Percentiles rank a stretch among this genome's conserved stretches.
These are phyloP conservation scores for Schlechtendalia chinensis DNA, from an alignment of 1,140 invertebrate species.

Conservation along the genomic window DNA sequence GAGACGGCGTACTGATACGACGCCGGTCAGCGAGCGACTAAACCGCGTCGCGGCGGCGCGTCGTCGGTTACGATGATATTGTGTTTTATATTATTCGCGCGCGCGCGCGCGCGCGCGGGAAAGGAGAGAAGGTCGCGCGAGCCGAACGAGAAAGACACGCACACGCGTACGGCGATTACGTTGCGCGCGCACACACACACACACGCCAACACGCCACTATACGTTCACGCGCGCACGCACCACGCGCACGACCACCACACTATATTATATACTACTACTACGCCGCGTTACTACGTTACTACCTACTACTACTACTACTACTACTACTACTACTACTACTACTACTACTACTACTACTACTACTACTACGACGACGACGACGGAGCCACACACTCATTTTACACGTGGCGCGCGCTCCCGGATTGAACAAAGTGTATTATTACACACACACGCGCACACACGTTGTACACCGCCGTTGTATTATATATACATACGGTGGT, in stretches of 20 bases:
- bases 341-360: constrained; percentile 1
- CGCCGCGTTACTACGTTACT: background rate
- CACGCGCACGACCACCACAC: background rate
- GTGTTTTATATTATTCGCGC: constrained; percentile 1
- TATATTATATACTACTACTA: background rate
- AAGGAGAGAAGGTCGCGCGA: constrained; percentile 13
- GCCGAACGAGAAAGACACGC: constrained; percentile 15
- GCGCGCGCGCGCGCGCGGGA: background rate
- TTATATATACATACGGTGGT: background rate
- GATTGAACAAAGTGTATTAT: constrained; percentile 46
- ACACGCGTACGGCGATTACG: background rate
- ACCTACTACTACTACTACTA: constrained; percentile 25
- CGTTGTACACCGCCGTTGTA: background rate
- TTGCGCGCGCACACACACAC: background rate
- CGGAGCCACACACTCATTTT: background rate
- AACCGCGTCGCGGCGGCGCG: constrained; percentile 1
- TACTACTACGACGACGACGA: background rate
- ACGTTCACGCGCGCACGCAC: background rate
- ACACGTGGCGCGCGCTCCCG: constrained; percentile 28
- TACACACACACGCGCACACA: background rate
- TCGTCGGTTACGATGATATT: constrained; percentile 20
- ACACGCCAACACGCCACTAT: too few species aligned
- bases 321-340: constrained; percentile 12
- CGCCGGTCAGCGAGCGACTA: constrained; percentile 36
- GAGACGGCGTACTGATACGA: background rate